phyloP scores from a whole-genome alignment of 2,113 vertebrate species.

The Sinosuthora webbiana region DNA sequence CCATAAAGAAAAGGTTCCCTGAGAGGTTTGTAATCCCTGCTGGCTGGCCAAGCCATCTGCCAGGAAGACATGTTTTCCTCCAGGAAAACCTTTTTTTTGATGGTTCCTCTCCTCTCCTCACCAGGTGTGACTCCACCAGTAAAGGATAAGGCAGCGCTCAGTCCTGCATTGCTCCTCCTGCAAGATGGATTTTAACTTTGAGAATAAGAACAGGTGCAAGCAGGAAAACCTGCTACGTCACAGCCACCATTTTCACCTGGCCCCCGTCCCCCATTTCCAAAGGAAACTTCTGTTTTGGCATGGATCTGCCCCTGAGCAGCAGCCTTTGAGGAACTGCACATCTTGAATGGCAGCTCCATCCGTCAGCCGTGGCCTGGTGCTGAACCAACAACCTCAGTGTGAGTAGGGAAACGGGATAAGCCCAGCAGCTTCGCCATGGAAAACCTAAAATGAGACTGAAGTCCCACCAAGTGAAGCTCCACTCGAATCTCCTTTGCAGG shows the following conservation, averaged over 20 bases:
- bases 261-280: neutral
- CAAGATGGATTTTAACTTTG: neutral
- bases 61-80: neutral
- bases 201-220: neutral
- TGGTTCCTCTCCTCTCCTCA: neutral
- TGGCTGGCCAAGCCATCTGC: neutral
- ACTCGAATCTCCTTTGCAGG: neutral
- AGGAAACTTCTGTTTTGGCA: neutral
- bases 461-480: neutral
- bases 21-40: neutral
- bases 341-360: neutral
- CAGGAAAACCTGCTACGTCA: neutral
- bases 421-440: neutral
- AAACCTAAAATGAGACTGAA: neutral
- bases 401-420: neutral
- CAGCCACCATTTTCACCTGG: neutral
- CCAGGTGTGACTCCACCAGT: neutral
- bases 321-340: neutral
- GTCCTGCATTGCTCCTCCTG: neutral
- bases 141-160: neutral
- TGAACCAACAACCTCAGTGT: fast-evolving
- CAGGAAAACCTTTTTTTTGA: neutral
- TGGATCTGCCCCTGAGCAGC: neutral
- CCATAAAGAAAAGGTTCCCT: constrained; percentile 45
- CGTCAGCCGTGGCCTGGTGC: neutral